A percentile compares a stretch with the other conserved stretches of the same genome.
Evolutionary conservation across 2,888 invertebrate genomes (phyloP).

Genomic region (Coenonympha arcania): DNA sequence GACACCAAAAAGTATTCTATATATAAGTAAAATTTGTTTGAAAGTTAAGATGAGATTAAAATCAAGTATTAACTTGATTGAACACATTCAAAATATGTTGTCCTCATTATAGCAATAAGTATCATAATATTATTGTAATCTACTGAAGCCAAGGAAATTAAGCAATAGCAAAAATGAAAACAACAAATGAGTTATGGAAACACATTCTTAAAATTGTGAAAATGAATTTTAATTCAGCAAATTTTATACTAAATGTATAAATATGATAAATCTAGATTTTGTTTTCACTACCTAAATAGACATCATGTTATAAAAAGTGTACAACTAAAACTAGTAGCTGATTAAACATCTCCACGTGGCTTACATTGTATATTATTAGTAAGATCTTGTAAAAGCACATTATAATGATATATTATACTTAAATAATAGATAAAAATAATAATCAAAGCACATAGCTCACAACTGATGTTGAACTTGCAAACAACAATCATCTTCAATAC

Average conservation of each 20-base stretch:
- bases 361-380: constrained; percentile 73
- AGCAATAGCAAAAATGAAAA: not conserved
- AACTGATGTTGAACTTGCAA: constrained; percentile 66
- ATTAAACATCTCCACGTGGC: constrained; percentile 73
- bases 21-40: too few species aligned
- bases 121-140: not conserved
- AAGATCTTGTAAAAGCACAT: constrained; percentile 75
- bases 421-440: constrained; percentile 72
- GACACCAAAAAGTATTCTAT: too few species aligned
- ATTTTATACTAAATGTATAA: constrained; percentile 75
- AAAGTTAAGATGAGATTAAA: too few species aligned
- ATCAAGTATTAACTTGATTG: too few species aligned
- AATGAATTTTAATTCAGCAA: constrained; percentile 75
- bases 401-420: constrained; percentile 70
- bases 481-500: constrained; percentile 71
- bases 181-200: constrained; percentile 38
- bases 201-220: constrained; percentile 67
- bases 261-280: constrained; percentile 74
- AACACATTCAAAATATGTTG: too few species aligned
- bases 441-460: constrained; percentile 70
- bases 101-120: too few species aligned
- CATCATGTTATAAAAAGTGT: constrained; percentile 75
- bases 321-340: constrained; percentile 75
- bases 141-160: constrained; percentile 15
- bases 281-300: constrained; percentile 74